A percentile compares a stretch with the other conserved stretches of the same genome.
phyloP scores from a whole-genome alignment of 2,888 invertebrate species.

The Cheilosia vernalis region DNA sequence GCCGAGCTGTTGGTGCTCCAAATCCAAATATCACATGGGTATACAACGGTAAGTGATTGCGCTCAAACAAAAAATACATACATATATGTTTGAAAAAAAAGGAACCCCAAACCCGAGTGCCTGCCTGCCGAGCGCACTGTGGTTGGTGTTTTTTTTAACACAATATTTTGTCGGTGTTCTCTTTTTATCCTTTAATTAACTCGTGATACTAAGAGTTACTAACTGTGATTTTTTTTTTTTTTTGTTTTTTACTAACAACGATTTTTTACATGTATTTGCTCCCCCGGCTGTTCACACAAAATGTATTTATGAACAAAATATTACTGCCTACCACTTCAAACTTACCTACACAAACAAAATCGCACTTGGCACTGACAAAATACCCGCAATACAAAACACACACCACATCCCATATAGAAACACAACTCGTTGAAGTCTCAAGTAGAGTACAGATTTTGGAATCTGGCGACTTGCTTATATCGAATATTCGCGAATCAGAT shows the following conservation, averaged over 20 bases:
- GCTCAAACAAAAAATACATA: constrained; percentile 9
- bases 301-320: constrained; percentile 53
- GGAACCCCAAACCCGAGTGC: constrained; percentile 42
- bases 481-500: constrained; percentile 92
- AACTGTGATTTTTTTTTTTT: constrained; percentile 62
- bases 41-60: constrained; percentile 89
- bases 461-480: constrained; percentile 93
- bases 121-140: constrained; percentile 52
- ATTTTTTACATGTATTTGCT: constrained; percentile 59
- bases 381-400: constrained; percentile 24
- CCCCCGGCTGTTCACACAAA: constrained; percentile 29
- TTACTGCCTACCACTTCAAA: constrained; percentile 41
- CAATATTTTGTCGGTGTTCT: constrained; percentile 35
- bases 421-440: constrained; percentile 86
- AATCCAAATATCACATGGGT: constrained; percentile 96
- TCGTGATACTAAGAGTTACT: constrained; percentile 69
- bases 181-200: constrained; percentile 71
- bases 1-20: constrained; percentile 95
- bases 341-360: constrained; percentile 41
- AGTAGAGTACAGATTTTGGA: constrained; percentile 93
- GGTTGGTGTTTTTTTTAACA: constrained; percentile 52
- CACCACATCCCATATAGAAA: constrained; percentile 83
- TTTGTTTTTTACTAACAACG: constrained; percentile 63
- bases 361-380: constrained; percentile 60
- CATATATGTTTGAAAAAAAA: constrained; percentile 14